Evolutionary conservation across 2,113 vertebrate genomes (phyloP).

Genomic region (Etia nguti): DNA sequence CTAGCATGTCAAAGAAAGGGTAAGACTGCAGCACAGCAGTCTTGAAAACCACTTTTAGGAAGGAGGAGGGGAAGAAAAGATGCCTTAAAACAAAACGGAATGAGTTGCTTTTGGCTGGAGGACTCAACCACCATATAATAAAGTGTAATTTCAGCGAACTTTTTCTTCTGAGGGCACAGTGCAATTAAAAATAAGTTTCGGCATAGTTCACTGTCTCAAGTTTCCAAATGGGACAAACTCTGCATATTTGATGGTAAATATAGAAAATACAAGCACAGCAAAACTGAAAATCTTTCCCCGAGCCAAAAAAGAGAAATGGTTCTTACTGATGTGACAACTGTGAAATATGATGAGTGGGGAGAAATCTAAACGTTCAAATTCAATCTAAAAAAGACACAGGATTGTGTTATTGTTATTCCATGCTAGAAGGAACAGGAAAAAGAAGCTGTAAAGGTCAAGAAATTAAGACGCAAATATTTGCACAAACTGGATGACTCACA

Average conservation of each 20-base stretch:
- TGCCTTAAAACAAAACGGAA: conserved; percentile 61
- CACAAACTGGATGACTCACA: conserved; percentile 14
- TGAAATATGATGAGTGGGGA: background rate
- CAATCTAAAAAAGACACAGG: background rate
- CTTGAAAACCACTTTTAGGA: conserved; percentile 61
- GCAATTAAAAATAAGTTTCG: conserved; percentile 61
- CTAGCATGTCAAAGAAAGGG: conserved; percentile 65
- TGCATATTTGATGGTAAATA: conserved; percentile 55
- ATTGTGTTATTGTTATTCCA: conserved; percentile 38
- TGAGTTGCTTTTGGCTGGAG: conserved; percentile 51
- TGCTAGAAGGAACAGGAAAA: background rate
- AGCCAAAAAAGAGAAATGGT: background rate
- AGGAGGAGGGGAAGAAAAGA: conserved; percentile 48
- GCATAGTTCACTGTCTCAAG: conserved; percentile 44
- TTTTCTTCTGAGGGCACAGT: conserved; percentile 25
- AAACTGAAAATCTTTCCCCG: background rate
- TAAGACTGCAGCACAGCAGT: conserved; percentile 45
- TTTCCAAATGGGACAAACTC: conserved; percentile 42
- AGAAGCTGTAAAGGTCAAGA: background rate
- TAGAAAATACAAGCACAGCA: conserved; percentile 46
- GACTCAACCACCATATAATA: conserved; percentile 65
- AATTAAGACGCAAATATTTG: background rate
- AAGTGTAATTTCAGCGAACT: conserved; percentile 54
- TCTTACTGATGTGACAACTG: conserved; percentile 8
- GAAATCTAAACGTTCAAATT: conserved; percentile 15